Base-by-base conservation (phyloP, 2,888 invertebrate genomes). In the Hypselothyrea guttata region DNA sequence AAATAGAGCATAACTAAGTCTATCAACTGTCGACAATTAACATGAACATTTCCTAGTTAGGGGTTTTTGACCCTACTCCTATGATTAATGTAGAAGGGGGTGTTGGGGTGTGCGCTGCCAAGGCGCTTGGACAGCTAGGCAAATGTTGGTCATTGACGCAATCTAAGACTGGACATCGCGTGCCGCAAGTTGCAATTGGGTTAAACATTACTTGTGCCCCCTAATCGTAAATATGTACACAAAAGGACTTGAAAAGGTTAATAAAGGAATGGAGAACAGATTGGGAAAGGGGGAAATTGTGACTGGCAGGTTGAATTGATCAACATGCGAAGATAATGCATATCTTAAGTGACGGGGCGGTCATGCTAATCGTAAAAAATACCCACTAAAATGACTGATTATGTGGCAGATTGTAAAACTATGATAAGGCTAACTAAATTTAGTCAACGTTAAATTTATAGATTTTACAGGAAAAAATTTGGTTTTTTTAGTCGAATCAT, bases 141-240 rank as follows among this genome's bases (percentile, higher is more conserved):
- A 73, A 73, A 48, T 61, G 65, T 58, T 58, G 65, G 54, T 31
- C 69, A 60, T 62, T 73, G 65, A 49, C 63, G 57, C 68, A 78
- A 72, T 79, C 76, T 64, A 62, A 7, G 33, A 44, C 45, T 46
- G 78, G 79, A 71, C 71, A 82, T 78, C 79, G 77, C 77, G 77
- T 78, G 77, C 64, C 54, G 56, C 41, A 33, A 57, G 58, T 42
- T 49, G 56, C 49, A 78, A 84, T 47, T 84, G 53, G 84, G 84
- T 84, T 82, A 82, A 55, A 56, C 16, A 16, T 48, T 16, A 42
- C 11, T 30, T 18, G 16, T 53, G 30, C 35, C 7, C 7, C n/a
- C 1, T 3, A 28, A 28, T 22, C 7, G 28, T 18, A 38, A 9
- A 18, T 30, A 46, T 15, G 40, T 33, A 53, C 18, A 45, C 28